Evolutionary conservation across 1,140 invertebrate species (phyloP), one percentile per base, ranked within the genome.

Genomic region (Geopemphigus sp.): DNA sequence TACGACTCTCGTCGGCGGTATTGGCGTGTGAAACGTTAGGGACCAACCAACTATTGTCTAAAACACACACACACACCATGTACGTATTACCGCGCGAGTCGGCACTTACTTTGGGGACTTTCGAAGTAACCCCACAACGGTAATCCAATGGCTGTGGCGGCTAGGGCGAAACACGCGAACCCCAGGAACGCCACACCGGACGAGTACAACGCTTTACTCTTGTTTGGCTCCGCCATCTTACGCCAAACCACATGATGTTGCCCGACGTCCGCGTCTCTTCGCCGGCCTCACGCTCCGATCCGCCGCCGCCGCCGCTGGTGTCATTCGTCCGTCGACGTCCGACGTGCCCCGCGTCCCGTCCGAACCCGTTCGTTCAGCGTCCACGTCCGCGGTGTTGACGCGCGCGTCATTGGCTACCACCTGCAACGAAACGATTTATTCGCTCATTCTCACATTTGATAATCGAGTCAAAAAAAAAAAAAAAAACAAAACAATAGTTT

Each of bases 81-180:
- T n/a, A n/a, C n/a, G n/a, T n/a, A n/a, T n/a, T n/a, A n/a, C n/a
- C n/a, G n/a, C n/a, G n/a, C 32, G 32, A 8, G 6, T n/a, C 10
- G 11, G 3, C 26, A 86, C 87, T 86, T 83, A 89, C 88, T 88
- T 84, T 88, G 85, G 82, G 87, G 86, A 84, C 90, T 92, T 83
- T 89, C 89, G 86, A 91, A 94, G 84, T 93, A 90, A 80, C 92
- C 93, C 92, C 93, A 94, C 83, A 91, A 89, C 57, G 92, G 93
- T 83, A 92, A 86, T 81, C 90, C 90, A 68, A 92, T 90, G 56
- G 91, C 92, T 26, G 92, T 90, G 63, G 92, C 90, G 53, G 91
- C 91, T 82, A 93, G 88, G 59, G 92, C 89, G 83, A 93, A 91
- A 84, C 92, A 93, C 80, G 93, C 87, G 83, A 94, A 90, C 82